Evolutionary conservation across 1,140 invertebrate species (phyloP), one percentile per base, ranked within the genome.

Genomic region (Cryptotermes secundus): DNA sequence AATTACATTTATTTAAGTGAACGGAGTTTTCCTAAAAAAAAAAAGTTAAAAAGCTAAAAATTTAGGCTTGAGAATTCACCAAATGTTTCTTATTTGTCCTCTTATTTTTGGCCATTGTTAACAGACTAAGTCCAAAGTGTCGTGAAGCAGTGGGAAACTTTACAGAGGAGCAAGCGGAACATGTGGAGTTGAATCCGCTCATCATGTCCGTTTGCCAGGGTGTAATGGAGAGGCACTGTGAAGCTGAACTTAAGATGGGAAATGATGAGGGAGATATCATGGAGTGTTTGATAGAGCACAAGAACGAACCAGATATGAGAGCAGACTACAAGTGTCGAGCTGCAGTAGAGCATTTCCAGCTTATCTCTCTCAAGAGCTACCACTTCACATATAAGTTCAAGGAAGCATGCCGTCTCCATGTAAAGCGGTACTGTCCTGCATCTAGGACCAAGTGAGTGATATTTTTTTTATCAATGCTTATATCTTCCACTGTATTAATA

Each of bases 371-470:
- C 85, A 97, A 99, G 89, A 97, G 98, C 90, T 99, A 97, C 89
- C 95, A 94, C 88, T 99, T 99, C 89, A 97, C 95, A 34, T 96
- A 95, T 87, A 98, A 97, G 89, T 99, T 99, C 89, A 99, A 99
- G 90, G 94, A 97, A 88, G 96, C 97, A 1, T 99, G 98, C 87
- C 95, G 95, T 87, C 92, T 92, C 19, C 94, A 96, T 90, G 97
- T 98, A 1, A 91, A 94, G 81, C 91, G 94, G 86, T 95, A 95
- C 89, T 99, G 98, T 90, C 92, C 92, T 14, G 91, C 91, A 86
- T 89, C 90, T 85, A 90, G 90, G 87, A 90, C 88, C 83, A 92
- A 92, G 84, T 84, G 34, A 83, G 83, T 49, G 16, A 49, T 49
- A 1, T 49, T 19, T 49, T 0, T 19, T 49, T 19, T 49, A 14